Evolutionary conservation across 2,888 invertebrate genomes (phyloP).

Genomic region (Orthosia gracilis): DNA sequence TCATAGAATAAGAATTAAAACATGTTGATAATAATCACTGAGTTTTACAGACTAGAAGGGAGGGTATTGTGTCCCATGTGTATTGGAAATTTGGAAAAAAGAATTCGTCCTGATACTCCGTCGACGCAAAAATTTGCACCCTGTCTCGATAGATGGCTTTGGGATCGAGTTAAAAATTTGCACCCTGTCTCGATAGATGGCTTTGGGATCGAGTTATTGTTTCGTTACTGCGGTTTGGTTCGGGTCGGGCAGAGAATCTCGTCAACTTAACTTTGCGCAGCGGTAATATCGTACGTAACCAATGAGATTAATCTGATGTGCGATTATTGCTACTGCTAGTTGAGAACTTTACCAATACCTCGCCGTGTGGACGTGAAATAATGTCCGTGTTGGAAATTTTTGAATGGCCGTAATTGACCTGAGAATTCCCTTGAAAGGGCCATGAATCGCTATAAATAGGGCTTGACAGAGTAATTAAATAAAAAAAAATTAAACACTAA

Average conservation of each 20-base stretch:
- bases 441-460: background rate
- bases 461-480: background rate
- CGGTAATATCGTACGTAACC: constrained; percentile 98
- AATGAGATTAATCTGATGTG: constrained; percentile 97
- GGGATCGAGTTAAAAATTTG: too few species aligned
- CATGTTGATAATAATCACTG: too few species aligned
- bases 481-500: too few species aligned
- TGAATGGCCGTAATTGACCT: constrained; percentile 82
- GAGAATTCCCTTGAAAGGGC: constrained; percentile 11
- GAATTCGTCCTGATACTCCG: background rate
- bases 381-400: constrained; percentile 89
- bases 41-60: too few species aligned
- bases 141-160: constrained; percentile 74
- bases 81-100: background rate
- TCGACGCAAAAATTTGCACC: constrained; percentile 25
- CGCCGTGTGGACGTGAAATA: constrained; percentile 89
- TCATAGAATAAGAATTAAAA: too few species aligned
- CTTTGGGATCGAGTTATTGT: constrained; percentile 72
- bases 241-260: constrained; percentile 1
- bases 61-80: too few species aligned
- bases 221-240: constrained; percentile 59
- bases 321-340: constrained; percentile 98
- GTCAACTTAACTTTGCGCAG: constrained; percentile 95
- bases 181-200: constrained; percentile 75
- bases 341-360: constrained; percentile 95